These are phyloP conservation scores for Brachirus orientalis DNA, from an alignment of 2,113 vertebrate species.

Conservation along the genomic window DNA sequence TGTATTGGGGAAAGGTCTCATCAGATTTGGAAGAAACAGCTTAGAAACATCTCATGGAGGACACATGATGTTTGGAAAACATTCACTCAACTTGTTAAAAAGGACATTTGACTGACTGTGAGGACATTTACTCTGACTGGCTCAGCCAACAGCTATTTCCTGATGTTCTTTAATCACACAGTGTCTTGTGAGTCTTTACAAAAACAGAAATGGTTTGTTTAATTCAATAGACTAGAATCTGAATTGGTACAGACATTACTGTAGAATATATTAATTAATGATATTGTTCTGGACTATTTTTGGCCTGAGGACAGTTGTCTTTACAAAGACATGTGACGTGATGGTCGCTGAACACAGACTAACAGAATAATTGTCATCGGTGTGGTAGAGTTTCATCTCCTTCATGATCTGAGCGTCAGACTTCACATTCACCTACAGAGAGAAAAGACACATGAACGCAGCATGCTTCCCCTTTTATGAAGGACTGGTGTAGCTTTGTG, in stretches of 20 bases:
- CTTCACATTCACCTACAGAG: neutral
- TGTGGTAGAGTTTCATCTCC: slow-evolving; percentile 29
- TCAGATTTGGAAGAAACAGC: slow-evolving; percentile 36
- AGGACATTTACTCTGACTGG: neutral
- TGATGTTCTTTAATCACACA: neutral
- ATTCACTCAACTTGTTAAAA: neutral
- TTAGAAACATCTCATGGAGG: slow-evolving; percentile 23
- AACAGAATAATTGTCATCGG: slow-evolving; percentile 9
- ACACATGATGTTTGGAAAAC: neutral
- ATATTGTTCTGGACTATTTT: too few relatives aligned
- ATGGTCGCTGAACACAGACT: neutral
- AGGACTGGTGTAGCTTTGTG: slow-evolving; percentile 1
- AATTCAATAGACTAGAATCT: too few relatives aligned
- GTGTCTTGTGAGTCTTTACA: too few relatives aligned
- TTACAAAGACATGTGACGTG: too few relatives aligned
- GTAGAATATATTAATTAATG: too few relatives aligned
- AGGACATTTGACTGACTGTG: neutral
- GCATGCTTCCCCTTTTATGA: neutral
- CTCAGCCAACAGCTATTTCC: too few relatives aligned
- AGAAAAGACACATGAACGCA: slow-evolving; percentile 22
- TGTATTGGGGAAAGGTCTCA: slow-evolving; percentile 17
- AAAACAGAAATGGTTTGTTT: too few relatives aligned
- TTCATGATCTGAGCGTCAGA: slow-evolving; percentile 25
- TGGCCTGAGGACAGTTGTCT: too few relatives aligned
- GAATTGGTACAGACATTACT: too few relatives aligned